phyloP scores from a whole-genome alignment of 2,113 vertebrate genomes.

The Epinephelus lanceolatus region DNA sequence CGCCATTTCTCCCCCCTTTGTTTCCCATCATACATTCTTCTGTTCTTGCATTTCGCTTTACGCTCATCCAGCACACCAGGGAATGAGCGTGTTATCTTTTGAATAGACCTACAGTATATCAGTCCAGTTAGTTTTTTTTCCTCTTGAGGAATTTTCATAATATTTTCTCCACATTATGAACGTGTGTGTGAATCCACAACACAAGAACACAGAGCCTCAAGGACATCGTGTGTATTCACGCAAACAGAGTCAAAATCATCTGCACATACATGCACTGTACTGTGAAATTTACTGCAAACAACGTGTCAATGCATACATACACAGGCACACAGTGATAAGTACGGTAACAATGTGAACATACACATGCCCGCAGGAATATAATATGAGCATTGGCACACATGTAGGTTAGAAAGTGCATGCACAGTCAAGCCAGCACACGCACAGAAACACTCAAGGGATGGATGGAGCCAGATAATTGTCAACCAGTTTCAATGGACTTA shows the following conservation, averaged over 20 bases:
- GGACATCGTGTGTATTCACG: not conserved
- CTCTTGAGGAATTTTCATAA: not conserved
- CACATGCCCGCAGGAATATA: not conserved
- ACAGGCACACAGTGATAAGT: not conserved
- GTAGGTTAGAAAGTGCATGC: not conserved
- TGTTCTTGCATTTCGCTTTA: constrained; percentile 33
- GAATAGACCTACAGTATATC: not conserved
- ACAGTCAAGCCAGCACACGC: not conserved
- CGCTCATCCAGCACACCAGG: not conserved
- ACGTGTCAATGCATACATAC: not conserved
- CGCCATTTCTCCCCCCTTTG: not conserved
- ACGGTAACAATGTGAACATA: not conserved
- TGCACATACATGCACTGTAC: not conserved
- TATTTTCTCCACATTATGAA: not conserved
- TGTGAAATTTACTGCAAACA: not conserved
- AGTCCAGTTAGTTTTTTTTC: constrained; percentile 1
- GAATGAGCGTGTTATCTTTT: constrained; percentile 44
- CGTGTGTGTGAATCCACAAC: not conserved
- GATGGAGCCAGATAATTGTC: constrained; percentile 59
- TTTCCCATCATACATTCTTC: constrained; percentile 15
- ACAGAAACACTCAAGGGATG: not conserved
- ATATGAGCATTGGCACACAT: not conserved
- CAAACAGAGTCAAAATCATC: not conserved
- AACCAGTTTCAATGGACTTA: constrained; percentile 54
- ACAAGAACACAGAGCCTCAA: not conserved